Base-by-base conservation (phyloP, 2,113 vertebrate species). In the Alethe castanea region DNA sequence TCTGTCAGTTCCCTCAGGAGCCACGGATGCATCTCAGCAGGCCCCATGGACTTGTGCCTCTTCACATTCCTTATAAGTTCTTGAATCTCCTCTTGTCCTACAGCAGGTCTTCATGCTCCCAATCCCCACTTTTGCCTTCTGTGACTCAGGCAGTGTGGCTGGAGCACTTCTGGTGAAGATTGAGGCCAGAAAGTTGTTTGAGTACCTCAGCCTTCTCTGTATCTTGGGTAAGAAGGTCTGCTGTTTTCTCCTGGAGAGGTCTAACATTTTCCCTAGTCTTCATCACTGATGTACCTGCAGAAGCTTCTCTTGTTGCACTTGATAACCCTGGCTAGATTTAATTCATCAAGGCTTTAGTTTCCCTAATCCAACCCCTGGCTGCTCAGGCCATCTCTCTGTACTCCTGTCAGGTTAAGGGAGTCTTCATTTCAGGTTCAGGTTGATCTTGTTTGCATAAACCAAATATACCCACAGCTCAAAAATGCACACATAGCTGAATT, bases 21-120 rank as follows among this genome's bases (percentile, higher is more conserved):
- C 25, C 14, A 35, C 0, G 0, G 35, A 48, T 36, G 12, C 22
- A 36, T 26, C 31, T 48, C 54, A 26, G 28, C 31, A 69, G 35
- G 47, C 6, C 12, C 9, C 48, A 48, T 28, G 40, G 56, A 24
- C 18, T 6, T 54, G 25, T 31, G 29, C 17, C 42, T 2, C 12
- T 14, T 61, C 61, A 22, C 20, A 7, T 19, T 54, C 19, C 29
- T 54, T 40, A 26, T 47, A 42, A 13, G 17, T 23, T 54, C 25
- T 76, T 31, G 47, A 42, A 35, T 40, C 6, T 42, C 9, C 22
- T 35, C 25, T 42, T 42, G 25, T 71, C 13, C 48, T 31, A 48
- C 14, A 48, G 54, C 9, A 22, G 17, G 6, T 60, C 69, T 53
- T 82, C 25, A 16, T 61, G 42, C 18, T 61, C n/a, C 29, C n/a